These are phyloP conservation scores for Hapalemur alaotrensis DNA, from an alignment of 2,797 vertebrate genomes.

Conservation along the genomic window DNA sequence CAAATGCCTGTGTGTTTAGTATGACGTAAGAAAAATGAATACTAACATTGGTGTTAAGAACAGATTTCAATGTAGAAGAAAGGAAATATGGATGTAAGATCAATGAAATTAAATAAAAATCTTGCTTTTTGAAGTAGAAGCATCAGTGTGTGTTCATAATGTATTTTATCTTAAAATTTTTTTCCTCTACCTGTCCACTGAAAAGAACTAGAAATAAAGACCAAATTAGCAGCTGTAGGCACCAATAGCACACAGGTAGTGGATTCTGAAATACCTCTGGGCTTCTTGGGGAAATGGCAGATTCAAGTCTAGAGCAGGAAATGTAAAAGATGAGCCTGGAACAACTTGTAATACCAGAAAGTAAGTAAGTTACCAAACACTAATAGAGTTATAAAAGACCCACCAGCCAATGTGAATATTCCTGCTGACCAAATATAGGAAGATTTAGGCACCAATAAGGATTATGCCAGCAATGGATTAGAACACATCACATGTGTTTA, in stretches of 20 bases:
- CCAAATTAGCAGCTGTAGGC: neutral
- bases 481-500: neutral
- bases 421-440: neutral
- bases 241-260: neutral
- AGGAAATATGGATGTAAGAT: neutral
- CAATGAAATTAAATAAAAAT: conserved; percentile 2
- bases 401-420: neutral
- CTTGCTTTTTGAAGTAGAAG: neutral
- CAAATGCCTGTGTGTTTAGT: neutral
- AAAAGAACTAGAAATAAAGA: conserved; percentile 35
- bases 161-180: neutral
- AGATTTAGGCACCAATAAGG: neutral
- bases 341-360: neutral
- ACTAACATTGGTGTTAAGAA: neutral
- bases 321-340: neutral
- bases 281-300: neutral
- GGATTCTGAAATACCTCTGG: neutral
- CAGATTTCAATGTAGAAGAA: neutral
- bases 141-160: neutral
- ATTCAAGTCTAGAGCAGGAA: neutral
- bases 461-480: neutral
- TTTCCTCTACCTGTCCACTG: neutral
- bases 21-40: neutral
- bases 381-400: neutral
- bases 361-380: neutral